A percentile compares a stretch with the other conserved stretches of the same genome.
Evolutionary conservation across 1,140 invertebrate species (phyloP).

Genomic region (Agrypnia vestita): DNA sequence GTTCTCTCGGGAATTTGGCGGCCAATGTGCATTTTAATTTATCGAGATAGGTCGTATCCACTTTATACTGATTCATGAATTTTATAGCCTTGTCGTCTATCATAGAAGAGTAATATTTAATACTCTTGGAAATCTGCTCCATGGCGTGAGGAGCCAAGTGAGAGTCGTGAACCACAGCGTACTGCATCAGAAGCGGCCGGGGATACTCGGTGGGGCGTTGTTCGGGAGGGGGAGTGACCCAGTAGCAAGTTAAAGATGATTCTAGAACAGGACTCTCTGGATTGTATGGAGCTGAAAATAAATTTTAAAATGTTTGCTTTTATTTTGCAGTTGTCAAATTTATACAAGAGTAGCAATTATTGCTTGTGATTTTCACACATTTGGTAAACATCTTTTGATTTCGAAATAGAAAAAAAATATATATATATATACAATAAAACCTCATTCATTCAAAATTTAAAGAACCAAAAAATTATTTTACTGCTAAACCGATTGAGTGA

Average conservation of each 20-base stretch:
- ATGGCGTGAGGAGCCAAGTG: slow-evolving; percentile 87
- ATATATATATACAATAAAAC: no score
- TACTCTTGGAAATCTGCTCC: slow-evolving; percentile 89
- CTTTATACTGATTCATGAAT: slow-evolving; percentile 84
- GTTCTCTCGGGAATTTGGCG: slow-evolving; percentile 79
- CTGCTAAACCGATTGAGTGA: no score
- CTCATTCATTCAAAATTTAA: no score
- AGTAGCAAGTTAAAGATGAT: slow-evolving; percentile 89
- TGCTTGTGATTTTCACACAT: no score
- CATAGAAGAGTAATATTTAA: slow-evolving; percentile 84
- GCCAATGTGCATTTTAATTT: slow-evolving; percentile 82
- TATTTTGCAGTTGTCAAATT: no score
- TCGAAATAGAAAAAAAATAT: no score
- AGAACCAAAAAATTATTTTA: no score
- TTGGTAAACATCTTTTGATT: no score
- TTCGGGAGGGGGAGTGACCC: slow-evolving; percentile 95
- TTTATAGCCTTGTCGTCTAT: slow-evolving; percentile 84
- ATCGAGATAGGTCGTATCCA: slow-evolving; percentile 84
- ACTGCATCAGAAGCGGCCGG: slow-evolving; percentile 90
- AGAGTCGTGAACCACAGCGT: slow-evolving; percentile 87
- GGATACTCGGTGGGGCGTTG: slow-evolving; percentile 92
- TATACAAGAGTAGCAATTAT: no score
- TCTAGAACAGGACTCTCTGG: slow-evolving; percentile 84
- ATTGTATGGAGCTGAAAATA: slow-evolving; percentile 87
- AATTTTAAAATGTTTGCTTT: slow-evolving; percentile 32